Evolutionary conservation across 1,140 invertebrate species (phyloP).

Genomic region (Myzus persicae): DNA sequence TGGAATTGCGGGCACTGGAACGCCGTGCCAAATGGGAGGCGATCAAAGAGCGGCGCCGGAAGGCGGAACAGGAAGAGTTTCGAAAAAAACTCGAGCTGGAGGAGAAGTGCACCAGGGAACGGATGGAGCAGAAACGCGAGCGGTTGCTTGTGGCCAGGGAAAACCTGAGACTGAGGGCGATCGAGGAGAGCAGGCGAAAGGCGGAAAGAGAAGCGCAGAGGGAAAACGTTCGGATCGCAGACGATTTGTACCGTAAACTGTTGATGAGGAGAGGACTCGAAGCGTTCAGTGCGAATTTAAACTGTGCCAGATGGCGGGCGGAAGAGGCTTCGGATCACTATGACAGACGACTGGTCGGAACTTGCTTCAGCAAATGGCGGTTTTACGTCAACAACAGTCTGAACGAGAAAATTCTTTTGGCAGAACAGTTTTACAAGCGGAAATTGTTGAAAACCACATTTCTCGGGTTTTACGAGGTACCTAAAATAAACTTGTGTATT

Average conservation of each 20-base stretch:
- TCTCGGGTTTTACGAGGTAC: not conserved
- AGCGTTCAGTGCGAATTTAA: slow-evolving; percentile 32
- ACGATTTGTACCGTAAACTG: slow-evolving; percentile 16
- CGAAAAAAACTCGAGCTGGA: slow-evolving; percentile 23
- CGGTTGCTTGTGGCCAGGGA: slow-evolving; percentile 41
- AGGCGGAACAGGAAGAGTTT: not conserved
- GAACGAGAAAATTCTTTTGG: slow-evolving; percentile 18
- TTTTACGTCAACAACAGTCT: slow-evolving; percentile 25
- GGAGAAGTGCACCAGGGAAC: slow-evolving; percentile 40
- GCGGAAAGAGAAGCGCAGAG: not conserved
- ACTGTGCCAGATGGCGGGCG: not conserved
- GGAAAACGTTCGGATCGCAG: slow-evolving; percentile 34
- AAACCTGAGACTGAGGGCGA: slow-evolving; percentile 15
- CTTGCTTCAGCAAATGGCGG: slow-evolving; percentile 29
- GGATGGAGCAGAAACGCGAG: slow-evolving; percentile 38
- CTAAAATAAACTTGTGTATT: not conserved
- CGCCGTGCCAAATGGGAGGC: slow-evolving; percentile 37
- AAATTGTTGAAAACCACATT: slow-evolving; percentile 36
- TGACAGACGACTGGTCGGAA: not conserved
- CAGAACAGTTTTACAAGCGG: slow-evolving; percentile 39
- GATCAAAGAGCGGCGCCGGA: not conserved
- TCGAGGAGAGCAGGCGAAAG: slow-evolving; percentile 27
- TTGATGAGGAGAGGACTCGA: not conserved
- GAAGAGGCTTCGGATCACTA: not conserved
- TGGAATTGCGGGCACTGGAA: slow-evolving; percentile 32